These are phyloP conservation scores for Bos javanicus DNA, from an alignment of 2,113 vertebrate genomes.

Conservation along the genomic window DNA sequence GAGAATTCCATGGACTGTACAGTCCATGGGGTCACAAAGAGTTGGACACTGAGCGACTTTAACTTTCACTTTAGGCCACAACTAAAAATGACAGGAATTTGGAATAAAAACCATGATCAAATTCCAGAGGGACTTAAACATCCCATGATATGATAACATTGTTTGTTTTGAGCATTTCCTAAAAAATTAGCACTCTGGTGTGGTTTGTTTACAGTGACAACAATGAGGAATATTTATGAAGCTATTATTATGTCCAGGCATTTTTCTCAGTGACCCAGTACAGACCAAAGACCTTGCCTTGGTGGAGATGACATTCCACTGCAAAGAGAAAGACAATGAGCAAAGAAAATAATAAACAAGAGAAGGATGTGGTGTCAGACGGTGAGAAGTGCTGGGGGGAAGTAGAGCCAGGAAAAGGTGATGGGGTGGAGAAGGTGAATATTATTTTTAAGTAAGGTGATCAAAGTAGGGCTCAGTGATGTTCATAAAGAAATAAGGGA, in stretches of 20 bases:
- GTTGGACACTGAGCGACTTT: not conserved
- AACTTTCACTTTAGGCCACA: not conserved
- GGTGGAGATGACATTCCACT: not conserved
- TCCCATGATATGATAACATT: not conserved
- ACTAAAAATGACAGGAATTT: not conserved
- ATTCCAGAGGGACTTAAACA: not conserved
- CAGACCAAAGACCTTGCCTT: not conserved
- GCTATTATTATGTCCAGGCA: accelerated
- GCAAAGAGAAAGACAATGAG: not conserved
- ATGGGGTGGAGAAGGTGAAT: not conserved
- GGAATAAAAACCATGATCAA: not conserved
- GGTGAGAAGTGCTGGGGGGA: accelerated
- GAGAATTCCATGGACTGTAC: not conserved
- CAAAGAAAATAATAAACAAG: not conserved
- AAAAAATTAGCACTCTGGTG: not conserved
- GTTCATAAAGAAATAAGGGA: not conserved
- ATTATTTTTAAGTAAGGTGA: not conserved
- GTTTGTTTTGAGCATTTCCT: not conserved
- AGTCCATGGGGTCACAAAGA: not conserved
- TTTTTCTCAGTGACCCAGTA: not conserved
- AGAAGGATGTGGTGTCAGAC: not conserved
- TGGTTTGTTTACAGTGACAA: not conserved
- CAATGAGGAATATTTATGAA: not conserved
- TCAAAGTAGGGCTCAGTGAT: too few relatives aligned
- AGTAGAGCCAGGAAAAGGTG: not conserved